Base-by-base conservation (phyloP, 2,113 vertebrate genomes). In the human (Homo sapiens) region DNA sequence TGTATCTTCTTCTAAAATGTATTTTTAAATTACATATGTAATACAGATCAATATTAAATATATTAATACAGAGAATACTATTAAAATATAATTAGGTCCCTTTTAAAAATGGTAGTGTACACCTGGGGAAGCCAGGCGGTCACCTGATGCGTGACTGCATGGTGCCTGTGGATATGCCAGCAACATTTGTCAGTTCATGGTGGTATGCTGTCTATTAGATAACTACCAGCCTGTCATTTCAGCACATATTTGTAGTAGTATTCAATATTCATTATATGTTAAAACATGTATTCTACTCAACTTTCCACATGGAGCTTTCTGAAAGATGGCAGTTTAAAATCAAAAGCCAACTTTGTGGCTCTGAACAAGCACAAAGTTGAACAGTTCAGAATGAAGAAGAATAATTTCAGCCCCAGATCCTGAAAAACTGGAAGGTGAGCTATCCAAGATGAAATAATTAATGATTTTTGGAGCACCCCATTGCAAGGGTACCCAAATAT, bases 391-490 rank as follows among this genome's bases (percentile, higher is more conserved):
- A 40, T 35, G 50, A 92, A 75, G 64, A 48, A 95, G 50, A 96
- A n/a, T 84, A 40, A 45, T 80, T 76, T 90, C 35, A 68, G 48
- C 61, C 68, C 55, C 12, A 59, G 73, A 96, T 94, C 92, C 76
- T 84, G 96, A 89, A 96, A 90, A 92, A 97, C 98, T 89, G 95
- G 88, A 96, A 97, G 90, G 59, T 52, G 72, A 96, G 40, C 83
- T 96, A 72, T 96, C 92, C 90, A 89, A 97, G 96, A 82, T 61
- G 76, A 97, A 96, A 97, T 91, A 92, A 96, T 97, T 97, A 98
- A 98, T 96, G 96, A 96, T 98, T 98, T 98, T 97, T 95, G 93
- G 93, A 96, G 90, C 11, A 27, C 59, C 66, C 6, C 80, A 72
- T 87, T 92, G 95, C 75, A 90, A 98, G 94, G 83, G 87, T 78